phyloP scores from a whole-genome alignment of 2,888 invertebrate species.

The Subacronicta megacephala region DNA sequence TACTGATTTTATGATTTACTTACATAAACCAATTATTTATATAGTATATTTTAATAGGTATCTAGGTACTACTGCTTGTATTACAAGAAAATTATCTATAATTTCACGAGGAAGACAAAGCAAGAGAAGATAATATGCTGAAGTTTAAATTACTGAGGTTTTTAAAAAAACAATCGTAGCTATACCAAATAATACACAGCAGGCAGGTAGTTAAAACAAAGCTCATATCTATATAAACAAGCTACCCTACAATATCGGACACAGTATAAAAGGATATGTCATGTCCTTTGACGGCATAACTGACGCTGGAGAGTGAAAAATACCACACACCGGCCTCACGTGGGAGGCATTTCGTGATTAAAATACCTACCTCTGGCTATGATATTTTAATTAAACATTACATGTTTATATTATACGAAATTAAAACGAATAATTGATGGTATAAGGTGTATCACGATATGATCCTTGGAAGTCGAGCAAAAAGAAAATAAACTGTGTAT shows the following conservation, averaged over 20 bases:
- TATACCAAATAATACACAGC: conserved; percentile 3
- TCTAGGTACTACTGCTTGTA: too few relatives aligned
- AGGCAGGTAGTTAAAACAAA: conserved; percentile 30
- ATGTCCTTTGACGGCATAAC: conserved; percentile 71
- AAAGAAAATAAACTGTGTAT: too few relatives aligned
- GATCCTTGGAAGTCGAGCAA: too few relatives aligned
- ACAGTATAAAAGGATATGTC: conserved; percentile 52
- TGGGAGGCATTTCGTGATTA: conserved; percentile 77
- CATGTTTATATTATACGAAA: conserved; percentile 34
- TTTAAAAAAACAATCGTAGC: background rate
- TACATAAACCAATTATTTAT: too few relatives aligned
- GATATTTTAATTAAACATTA: conserved; percentile 66
- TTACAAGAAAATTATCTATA: too few relatives aligned
- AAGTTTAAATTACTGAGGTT: too few relatives aligned
- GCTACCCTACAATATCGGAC: conserved; percentile 45
- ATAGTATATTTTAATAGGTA: too few relatives aligned
- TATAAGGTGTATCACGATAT: too few relatives aligned
- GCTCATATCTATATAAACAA: conserved; percentile 28
- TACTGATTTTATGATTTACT: too few relatives aligned
- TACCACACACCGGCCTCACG: conserved; percentile 65
- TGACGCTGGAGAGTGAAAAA: conserved; percentile 71
- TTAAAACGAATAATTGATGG: too few relatives aligned
- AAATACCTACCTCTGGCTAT: conserved; percentile 71
- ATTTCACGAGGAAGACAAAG: too few relatives aligned
- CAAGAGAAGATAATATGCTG: too few relatives aligned